phyloP scores from a whole-genome alignment of 1,140 invertebrate species.

The Dolichoris vasculosae region DNA sequence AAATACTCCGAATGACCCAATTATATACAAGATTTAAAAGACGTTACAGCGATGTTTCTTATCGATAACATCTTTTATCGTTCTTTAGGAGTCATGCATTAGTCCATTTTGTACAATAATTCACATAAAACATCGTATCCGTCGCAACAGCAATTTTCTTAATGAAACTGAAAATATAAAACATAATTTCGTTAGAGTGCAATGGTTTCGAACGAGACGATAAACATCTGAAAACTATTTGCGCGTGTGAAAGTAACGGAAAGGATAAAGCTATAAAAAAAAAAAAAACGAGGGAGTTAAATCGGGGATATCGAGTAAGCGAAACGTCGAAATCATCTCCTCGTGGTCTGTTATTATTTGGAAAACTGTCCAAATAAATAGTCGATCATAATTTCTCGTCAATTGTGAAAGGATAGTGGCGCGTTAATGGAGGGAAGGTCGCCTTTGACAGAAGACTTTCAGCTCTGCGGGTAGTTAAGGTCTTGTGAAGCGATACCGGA shows the following conservation, averaged over 20 bases:
- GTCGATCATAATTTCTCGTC: constrained; percentile 7
- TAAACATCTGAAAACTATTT: too few relatives aligned
- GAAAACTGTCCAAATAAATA: background rate
- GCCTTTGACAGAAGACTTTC: constrained; percentile 1
- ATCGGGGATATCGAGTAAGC: background rate
- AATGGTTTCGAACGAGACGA: too few relatives aligned
- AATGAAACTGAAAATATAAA: too few relatives aligned
- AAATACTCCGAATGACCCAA: constrained; percentile 11
- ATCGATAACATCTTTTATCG: too few relatives aligned
- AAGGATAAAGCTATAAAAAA: background rate
- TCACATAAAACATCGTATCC: too few relatives aligned
- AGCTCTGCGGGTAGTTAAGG: constrained; percentile 59
- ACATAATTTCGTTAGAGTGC: too few relatives aligned
- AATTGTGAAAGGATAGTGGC: background rate
- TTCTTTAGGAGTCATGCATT: too few relatives aligned
- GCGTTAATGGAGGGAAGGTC: constrained; percentile 17
- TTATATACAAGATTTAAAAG: background rate
- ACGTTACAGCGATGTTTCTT: too few relatives aligned
- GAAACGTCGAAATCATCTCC: background rate
- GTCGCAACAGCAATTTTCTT: too few relatives aligned
- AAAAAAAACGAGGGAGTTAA: background rate
- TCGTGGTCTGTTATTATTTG: background rate
- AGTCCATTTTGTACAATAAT: too few relatives aligned
- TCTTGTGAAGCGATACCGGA: constrained; percentile 73
- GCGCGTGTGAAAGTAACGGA: background rate